Evolutionary conservation across 2,113 vertebrate genomes (phyloP), one percentile per base, ranked within the genome.

Genomic region (Australoheros scitulus): DNA sequence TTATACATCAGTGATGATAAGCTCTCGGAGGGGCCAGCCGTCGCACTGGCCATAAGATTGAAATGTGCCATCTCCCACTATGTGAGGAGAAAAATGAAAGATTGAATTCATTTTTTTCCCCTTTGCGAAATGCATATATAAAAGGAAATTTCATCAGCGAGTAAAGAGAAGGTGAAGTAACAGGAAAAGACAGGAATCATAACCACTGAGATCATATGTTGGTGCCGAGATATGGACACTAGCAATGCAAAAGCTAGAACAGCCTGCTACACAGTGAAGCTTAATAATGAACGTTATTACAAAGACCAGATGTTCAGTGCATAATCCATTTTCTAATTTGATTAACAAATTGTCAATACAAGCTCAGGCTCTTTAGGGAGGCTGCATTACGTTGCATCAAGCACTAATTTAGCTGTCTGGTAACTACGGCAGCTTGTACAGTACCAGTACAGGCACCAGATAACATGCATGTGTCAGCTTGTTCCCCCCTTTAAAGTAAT

Each of bases 321-420:
- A 7, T 87, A 86, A 90, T 89, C 86, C 84, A 47, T 58, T 83
- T 74, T 61, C 79, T 92, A 90, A 93, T 94, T 92, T 83, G 84
- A 94, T 92, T 88, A 94, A 83, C 77, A 87, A 86, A 91, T 86
- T 83, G 89, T 89, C 90, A 87, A 91, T 88, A 90, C 76, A 77
- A 80, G 80, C 79, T 77, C 61, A 41, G 61, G 65, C 79, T 87
- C 83, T 88, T 88, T 75, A 61, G 85, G 83, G 85, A 87, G 80
- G 59, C 26, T 20, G 11, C 61, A 83, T 84, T 22, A 9, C 77
- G 84, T 81, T 59, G 57, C 74, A 81, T 77, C 61, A 65, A 78
- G 59, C 76, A 3, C 79, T 86, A 86, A 89, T 82, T 86, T 80
- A 84, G 55, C 79, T 36, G 82, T 80, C 58, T 82, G 82, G n/a